Evolutionary conservation across 1,140 invertebrate species (phyloP).

Genomic region (Pogonognathellus flavescens): DNA sequence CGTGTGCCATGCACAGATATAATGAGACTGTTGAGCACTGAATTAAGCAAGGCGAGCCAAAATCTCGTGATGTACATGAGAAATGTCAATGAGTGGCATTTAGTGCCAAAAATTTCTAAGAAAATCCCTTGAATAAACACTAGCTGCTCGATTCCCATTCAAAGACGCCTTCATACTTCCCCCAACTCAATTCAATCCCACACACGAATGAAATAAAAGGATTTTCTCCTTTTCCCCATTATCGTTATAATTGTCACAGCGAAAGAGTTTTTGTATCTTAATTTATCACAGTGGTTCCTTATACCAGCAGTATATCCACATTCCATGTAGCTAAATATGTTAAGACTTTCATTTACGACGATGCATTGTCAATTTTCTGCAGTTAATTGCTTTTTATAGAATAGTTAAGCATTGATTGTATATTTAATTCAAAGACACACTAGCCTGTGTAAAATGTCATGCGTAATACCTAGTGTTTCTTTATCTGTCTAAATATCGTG

Average conservation of each 20-base stretch:
- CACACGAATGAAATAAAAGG: neutral
- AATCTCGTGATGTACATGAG: slow-evolving; percentile 35
- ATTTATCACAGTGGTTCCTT: neutral
- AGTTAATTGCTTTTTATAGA: no score
- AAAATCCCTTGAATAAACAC: slow-evolving; percentile 39
- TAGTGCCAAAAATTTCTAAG: slow-evolving; percentile 46
- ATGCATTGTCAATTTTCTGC: no score
- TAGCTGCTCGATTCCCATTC: neutral
- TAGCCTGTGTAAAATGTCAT: no score
- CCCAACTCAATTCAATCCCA: neutral
- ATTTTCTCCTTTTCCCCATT: neutral
- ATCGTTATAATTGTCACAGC: slow-evolving; percentile 8
- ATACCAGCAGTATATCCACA: no score
- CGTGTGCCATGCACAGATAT: neutral
- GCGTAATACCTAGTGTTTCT: no score
- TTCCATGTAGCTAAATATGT: no score
- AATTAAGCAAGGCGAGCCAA: slow-evolving; percentile 9
- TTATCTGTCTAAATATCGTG: no score
- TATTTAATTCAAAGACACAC: no score
- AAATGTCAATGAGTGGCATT: slow-evolving; percentile 53
- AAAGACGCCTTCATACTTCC: neutral
- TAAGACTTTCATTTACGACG: no score
- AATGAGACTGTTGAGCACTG: neutral
- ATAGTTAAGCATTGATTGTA: no score
- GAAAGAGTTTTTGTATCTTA: neutral